These are phyloP conservation scores for Microtus pennsylvanicus DNA, from an alignment of 2,113 vertebrate genomes.

Conservation along the genomic window DNA sequence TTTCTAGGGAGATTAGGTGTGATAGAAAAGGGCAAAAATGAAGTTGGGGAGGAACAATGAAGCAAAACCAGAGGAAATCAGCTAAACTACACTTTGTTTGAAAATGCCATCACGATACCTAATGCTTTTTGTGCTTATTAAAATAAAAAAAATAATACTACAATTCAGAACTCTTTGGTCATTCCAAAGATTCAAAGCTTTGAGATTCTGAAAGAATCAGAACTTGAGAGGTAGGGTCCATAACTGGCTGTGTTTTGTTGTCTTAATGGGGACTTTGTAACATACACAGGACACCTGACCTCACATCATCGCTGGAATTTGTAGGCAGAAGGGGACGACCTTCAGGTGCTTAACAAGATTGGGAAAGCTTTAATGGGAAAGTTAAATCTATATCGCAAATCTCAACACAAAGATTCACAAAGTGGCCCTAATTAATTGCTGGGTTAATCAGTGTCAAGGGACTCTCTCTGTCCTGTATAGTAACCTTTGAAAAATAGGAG, in stretches of 20 bases:
- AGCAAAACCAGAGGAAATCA: background rate
- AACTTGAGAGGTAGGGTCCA: fast-evolving
- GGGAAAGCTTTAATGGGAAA: background rate
- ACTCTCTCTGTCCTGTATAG: background rate
- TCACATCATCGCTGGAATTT: background rate
- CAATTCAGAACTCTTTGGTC: background rate
- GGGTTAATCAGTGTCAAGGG: background rate
- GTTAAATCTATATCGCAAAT: background rate
- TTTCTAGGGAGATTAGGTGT: background rate
- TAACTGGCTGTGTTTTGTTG: fast-evolving
- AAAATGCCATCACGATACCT: background rate
- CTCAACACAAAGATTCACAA: background rate
- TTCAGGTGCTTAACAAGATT: background rate
- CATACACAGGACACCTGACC: fast-evolving
- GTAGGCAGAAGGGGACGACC: background rate
- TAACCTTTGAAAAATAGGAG: constrained; percentile 58
- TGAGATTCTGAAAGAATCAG: background rate
- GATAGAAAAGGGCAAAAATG: background rate
- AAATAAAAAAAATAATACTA: background rate
- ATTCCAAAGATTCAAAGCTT: background rate
- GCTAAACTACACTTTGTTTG: background rate
- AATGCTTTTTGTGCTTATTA: background rate
- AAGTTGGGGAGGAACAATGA: background rate
- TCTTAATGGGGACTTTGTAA: fast-evolving
- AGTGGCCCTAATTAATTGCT: background rate